phyloP scores from a whole-genome alignment of 2,888 invertebrate genomes.

The Drosophila neonasuta region DNA sequence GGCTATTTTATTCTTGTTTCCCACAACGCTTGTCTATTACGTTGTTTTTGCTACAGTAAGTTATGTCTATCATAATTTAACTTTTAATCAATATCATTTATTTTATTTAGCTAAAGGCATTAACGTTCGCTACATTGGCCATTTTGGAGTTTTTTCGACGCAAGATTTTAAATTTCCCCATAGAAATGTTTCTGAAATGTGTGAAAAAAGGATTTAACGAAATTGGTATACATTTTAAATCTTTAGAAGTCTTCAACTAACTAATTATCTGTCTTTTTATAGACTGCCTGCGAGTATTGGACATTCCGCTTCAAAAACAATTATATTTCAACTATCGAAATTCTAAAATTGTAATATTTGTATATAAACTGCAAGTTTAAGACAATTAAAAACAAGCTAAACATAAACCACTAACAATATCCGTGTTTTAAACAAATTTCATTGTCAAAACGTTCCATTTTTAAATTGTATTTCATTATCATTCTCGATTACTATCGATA shows the following conservation, averaged over 20 bases:
- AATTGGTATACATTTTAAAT: slow-evolving; percentile 63
- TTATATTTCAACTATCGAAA: slow-evolving; percentile 39
- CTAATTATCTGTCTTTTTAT: background rate
- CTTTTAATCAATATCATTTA: background rate
- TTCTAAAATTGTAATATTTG: slow-evolving; percentile 43
- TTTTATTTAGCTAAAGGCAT: slow-evolving; percentile 36
- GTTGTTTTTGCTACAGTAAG: slow-evolving; percentile 81
- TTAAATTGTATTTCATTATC: background rate
- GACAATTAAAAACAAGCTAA: slow-evolving; percentile 4
- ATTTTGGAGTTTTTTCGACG: slow-evolving; percentile 71
- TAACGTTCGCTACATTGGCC: slow-evolving; percentile 58
- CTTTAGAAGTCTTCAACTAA: background rate
- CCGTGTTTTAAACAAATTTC: background rate
- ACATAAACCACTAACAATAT: background rate
- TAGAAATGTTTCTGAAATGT: slow-evolving; percentile 75
- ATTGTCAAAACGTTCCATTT: background rate
- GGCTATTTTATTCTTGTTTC: slow-evolving; percentile 80
- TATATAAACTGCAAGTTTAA: slow-evolving; percentile 44
- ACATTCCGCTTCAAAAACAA: slow-evolving; percentile 40
- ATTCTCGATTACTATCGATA: background rate
- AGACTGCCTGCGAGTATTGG: slow-evolving; percentile 56
- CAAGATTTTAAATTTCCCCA: slow-evolving; percentile 77
- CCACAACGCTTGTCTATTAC: slow-evolving; percentile 81
- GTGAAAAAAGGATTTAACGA: slow-evolving; percentile 72
- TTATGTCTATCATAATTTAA: background rate